Base-by-base conservation (phyloP, 2,113 vertebrate species). In the Ptychochromis oligacanthus region DNA sequence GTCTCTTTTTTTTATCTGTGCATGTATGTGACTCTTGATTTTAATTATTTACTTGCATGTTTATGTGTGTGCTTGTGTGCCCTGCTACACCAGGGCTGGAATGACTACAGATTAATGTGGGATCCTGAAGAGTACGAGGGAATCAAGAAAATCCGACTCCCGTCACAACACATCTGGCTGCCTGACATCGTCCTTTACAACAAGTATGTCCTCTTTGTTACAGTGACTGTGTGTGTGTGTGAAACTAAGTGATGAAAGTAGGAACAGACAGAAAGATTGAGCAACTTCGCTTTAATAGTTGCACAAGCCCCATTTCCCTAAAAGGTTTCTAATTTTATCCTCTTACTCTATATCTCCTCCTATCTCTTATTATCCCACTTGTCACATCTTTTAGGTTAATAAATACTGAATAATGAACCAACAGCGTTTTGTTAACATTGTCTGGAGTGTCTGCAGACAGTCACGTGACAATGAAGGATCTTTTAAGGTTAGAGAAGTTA, bases 101-200 rank as follows among this genome's bases (percentile, higher is more conserved):
- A 95, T 55, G 96, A 96, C 89, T 96, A 96, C 91, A 93, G 95
- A 80, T 87, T 96, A 87, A 96, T 93, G 91, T 96, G 96, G 96
- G 92, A 96, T 64, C 96, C 96, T 52, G 91, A 95, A n/a, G 93
- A 96, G 77, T 96, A 95, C 12, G 93, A 96, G 58, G 96, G 96
- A 67, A 96, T 96, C 56, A 94, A 95, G 80, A 96, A 96, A 89
- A 94, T 96, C 7, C 93, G 95, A 2, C 94, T 96, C 20, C 95
- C 95, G 0, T 94, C 96, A n/a, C 95, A 94, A 77, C 95, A 96
- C 90, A 96, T 96, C 88, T 96, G 96, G 96, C 91, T 96, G 77
- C 96, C 96, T 8, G 96, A 96, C 92, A 96, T 96, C 15, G 95
- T 96, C 58, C 95, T 96, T 61, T 96, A 96, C 86, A 96, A 96